Percentiles rank a stretch among this genome's conserved stretches.
Conservation (phyloP, 2,113 vertebrate species). For the Sigmodon hispidus region DNA sequence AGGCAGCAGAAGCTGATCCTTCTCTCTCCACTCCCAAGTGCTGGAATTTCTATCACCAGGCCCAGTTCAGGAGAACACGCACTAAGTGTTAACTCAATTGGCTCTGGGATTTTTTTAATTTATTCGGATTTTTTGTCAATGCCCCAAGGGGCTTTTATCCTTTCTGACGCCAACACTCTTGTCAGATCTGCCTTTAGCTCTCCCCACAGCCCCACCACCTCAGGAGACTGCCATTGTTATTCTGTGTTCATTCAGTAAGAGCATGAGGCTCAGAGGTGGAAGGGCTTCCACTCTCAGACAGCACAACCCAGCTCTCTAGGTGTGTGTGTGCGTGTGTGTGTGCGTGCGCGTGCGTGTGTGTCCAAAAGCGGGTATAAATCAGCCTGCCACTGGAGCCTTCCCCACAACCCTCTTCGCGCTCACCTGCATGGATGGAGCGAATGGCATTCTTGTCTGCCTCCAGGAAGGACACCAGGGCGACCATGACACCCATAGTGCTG, state of each 20-base stretch:
- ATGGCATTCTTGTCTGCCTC: slow-evolving; percentile 96
- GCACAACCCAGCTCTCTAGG: background rate
- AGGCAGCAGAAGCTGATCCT: background rate
- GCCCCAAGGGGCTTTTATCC: background rate
- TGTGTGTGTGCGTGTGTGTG: background rate
- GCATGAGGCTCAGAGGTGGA: background rate
- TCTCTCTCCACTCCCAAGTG: background rate
- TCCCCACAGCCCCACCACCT: background rate
- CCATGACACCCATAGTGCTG: slow-evolving; percentile 98
- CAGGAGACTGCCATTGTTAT: background rate
- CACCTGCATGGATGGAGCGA: slow-evolving; percentile 97
- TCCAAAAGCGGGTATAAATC: background rate
- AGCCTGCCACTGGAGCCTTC: background rate
- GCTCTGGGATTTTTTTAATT: background rate
- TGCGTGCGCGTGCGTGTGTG: background rate
- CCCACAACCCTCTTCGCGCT: background rate
- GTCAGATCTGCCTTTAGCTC: background rate
- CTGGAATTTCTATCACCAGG: background rate
- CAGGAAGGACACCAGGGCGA: slow-evolving; percentile 96
- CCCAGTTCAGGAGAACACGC: background rate
- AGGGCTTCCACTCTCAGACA: background rate
- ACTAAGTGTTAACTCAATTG: background rate
- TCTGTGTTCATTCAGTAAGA: background rate
- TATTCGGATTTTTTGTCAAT: background rate
- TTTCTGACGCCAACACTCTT: background rate